A percentile compares a stretch with the other conserved stretches of the same genome.
These are phyloP conservation scores for Apaloderma vittatum DNA, from an alignment of 2,113 vertebrate genomes.

Conservation along the genomic window DNA sequence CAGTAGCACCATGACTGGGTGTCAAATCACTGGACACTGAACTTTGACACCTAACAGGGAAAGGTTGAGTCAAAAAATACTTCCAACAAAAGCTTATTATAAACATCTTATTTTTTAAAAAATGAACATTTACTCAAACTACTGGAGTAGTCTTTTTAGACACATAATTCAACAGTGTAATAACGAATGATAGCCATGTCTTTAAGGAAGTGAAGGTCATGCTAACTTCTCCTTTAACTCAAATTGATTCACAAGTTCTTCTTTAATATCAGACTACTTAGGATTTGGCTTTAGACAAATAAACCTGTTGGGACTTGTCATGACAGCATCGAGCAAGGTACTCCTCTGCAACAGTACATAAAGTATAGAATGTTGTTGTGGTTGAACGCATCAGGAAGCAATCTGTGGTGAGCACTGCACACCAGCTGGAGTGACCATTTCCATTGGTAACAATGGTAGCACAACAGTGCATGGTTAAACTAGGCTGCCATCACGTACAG, in stretches of 20 bases:
- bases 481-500: accelerated
- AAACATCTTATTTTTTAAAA: background rate
- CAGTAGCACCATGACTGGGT: background rate
- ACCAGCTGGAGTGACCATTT: background rate
- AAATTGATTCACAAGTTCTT: background rate
- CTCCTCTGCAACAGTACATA: background rate
- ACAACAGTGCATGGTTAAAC: background rate
- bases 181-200: background rate
- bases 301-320: background rate
- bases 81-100: background rate
- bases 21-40: background rate
- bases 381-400: background rate
- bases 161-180: background rate
- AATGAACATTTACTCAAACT: background rate
- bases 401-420: accelerated
- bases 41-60: background rate
- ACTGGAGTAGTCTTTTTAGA: background rate
- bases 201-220: background rate
- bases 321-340: background rate
- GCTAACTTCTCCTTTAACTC: background rate
- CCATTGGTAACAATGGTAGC: background rate
- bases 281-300: background rate
- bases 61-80: background rate
- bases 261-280: background rate
- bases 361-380: accelerated